These are phyloP conservation scores for Lepidochrysops patricia DNA, from an alignment of 2,888 invertebrate genomes.

Conservation along the genomic window DNA sequence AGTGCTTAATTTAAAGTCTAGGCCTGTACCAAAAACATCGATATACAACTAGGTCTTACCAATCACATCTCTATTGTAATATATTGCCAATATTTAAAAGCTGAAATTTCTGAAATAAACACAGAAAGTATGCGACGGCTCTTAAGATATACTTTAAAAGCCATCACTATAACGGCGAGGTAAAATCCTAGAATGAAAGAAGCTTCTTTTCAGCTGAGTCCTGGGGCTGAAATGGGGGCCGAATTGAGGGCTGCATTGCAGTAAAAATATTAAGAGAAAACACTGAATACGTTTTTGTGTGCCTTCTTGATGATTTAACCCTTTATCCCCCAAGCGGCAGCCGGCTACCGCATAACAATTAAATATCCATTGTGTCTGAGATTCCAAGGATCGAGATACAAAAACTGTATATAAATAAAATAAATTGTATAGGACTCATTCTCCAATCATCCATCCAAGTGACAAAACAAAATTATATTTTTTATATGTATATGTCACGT, in stretches of 20 bases:
- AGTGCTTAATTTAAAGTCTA: no score
- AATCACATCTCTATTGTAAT: conserved; percentile 44
- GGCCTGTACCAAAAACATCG: conserved; percentile 31
- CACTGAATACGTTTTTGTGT: background rate
- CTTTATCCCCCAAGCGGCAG: no score
- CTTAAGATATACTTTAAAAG: background rate
- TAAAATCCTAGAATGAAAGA: conserved; percentile 1
- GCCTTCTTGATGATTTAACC: no score
- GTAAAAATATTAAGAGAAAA: background rate
- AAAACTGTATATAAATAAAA: no score
- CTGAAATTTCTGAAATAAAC: conserved; percentile 6
- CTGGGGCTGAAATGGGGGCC: background rate
- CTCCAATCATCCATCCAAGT: no score
- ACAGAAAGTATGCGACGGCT: background rate
- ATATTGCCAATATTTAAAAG: conserved; percentile 37
- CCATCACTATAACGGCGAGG: background rate
- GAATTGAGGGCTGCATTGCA: background rate
- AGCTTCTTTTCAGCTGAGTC: background rate
- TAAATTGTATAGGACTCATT: no score
- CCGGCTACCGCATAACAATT: no score
- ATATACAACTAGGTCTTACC: conserved; percentile 56
- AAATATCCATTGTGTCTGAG: no score
- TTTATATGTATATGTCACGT: no score
- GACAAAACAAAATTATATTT: no score
- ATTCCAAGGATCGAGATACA: no score